A percentile compares a stretch with the other conserved stretches of the same genome.
Evolutionary conservation across 2,888 invertebrate species (phyloP).

Genomic region (Timandra comae): DNA sequence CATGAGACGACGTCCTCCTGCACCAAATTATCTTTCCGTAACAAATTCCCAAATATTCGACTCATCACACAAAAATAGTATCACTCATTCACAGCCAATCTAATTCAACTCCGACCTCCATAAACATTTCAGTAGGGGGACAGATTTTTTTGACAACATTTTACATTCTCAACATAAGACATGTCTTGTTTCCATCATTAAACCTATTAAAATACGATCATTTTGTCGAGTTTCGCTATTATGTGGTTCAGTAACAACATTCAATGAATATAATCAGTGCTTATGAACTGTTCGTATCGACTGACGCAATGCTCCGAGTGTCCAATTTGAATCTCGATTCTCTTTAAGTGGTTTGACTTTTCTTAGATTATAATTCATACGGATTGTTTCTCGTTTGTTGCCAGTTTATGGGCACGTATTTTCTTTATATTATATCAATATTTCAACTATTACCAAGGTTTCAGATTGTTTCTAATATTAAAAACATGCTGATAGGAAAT

Average conservation of each 20-base stretch:
- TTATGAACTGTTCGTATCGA: slow-evolving; percentile 40
- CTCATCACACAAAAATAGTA: too few species aligned
- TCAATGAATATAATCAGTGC: slow-evolving; percentile 65
- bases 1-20: too few species aligned
- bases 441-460: too few species aligned
- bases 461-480: too few species aligned
- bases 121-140: slow-evolving; percentile 22
- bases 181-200: slow-evolving; percentile 43
- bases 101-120: slow-evolving; percentile 1
- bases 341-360: slow-evolving; percentile 67
- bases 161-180: slow-evolving; percentile 29
- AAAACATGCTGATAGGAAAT: too few species aligned
- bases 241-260: slow-evolving; percentile 48
- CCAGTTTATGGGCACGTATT: too few species aligned
- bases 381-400: too few species aligned
- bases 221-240: slow-evolving; percentile 54
- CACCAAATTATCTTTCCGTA: too few species aligned
- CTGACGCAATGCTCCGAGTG: slow-evolving; percentile 69
- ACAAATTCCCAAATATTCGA: too few species aligned
- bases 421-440: too few species aligned
- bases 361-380: slow-evolving; percentile 58
- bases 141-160: slow-evolving; percentile 22
- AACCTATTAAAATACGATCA: slow-evolving; percentile 57
- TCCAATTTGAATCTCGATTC: slow-evolving; percentile 68
- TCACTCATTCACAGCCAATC: not conserved